phyloP scores from a whole-genome alignment of 2,797 vertebrate species.

The Siniperca undulata region DNA sequence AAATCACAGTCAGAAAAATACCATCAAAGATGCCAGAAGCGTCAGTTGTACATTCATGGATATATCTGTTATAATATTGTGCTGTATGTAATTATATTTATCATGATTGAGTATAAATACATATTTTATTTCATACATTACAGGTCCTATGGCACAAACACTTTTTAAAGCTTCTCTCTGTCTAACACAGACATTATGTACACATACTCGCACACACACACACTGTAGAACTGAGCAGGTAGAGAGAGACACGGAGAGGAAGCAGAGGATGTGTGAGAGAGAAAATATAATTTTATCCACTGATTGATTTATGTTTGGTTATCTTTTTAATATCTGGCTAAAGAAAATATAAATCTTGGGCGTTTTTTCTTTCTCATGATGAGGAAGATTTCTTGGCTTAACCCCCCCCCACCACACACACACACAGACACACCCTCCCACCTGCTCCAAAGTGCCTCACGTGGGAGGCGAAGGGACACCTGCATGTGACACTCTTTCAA shows the following conservation, averaged over 20 bases:
- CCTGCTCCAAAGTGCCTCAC: slow-evolving; percentile 45
- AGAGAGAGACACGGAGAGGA: slow-evolving; percentile 69
- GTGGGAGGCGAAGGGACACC: slow-evolving; percentile 60
- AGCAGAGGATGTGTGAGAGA: slow-evolving; percentile 39
- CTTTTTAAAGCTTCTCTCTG: slow-evolving; percentile 72
- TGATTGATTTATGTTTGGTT: slow-evolving; percentile 70
- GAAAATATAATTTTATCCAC: slow-evolving; percentile 60
- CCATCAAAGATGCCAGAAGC: slow-evolving; percentile 72
- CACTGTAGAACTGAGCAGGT: slow-evolving; percentile 28
- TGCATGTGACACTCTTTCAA: slow-evolving; percentile 57
- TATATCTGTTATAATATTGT: slow-evolving; percentile 76
- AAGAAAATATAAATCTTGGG: slow-evolving; percentile 61
- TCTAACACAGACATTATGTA: slow-evolving; percentile 63
- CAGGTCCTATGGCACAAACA: slow-evolving; percentile 76
- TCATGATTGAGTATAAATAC: slow-evolving; percentile 74
- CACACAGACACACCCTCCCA: slow-evolving; percentile 28
- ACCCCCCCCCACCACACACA: not conserved
- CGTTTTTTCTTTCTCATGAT: slow-evolving; percentile 23
- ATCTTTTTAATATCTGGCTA: slow-evolving; percentile 77
- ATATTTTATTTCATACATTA: slow-evolving; percentile 70
- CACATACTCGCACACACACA: slow-evolving; percentile 14
- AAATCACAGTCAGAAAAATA: slow-evolving; percentile 78
- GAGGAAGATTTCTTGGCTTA: slow-evolving; percentile 56
- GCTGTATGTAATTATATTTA: slow-evolving; percentile 72
- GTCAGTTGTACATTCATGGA: slow-evolving; percentile 76